Evolutionary conservation across 2,888 invertebrate genomes (phyloP), one percentile per base, ranked within the genome.

Genomic region (Tipula vernalis): DNA sequence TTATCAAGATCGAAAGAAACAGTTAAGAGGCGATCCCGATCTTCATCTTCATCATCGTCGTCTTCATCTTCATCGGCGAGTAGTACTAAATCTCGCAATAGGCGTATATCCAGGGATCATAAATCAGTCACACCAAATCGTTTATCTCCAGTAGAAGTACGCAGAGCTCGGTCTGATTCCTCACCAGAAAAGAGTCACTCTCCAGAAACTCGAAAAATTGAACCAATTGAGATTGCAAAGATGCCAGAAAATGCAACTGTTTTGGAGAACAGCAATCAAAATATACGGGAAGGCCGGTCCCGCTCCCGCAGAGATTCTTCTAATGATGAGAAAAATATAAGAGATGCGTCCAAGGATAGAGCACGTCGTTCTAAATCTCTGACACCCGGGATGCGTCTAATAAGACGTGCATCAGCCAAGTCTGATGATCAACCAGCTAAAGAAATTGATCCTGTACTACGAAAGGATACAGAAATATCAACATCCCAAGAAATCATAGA

Each of bases 111-210:
- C 5, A 57, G 57, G 36, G 86, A 86, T 15, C 41, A 42, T 51
- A 71, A 71, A 18, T 71, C 71, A 28, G 71, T 28, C 2, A 36
- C 86, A 10, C 83, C 71, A 42, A 41, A 39, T 28, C 41, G 3
- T 39, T 83, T 18, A 18, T 83, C 44, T 83, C 10, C 36, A 39
- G 39, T 15, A 5, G n/a, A 39, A n/a, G 36, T n/a, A 8, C 39
- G n/a, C 13, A 1, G 42, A 10, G 10, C 41, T 12, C 39, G 85
- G 88, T 88, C 88, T 87, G 89, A 41, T 87, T 89, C 89, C 88
- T 89, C 89, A 87, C 89, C 88, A 88, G 90, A 89, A 83, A 87
- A 87, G 85, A 86, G 85, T 44, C n/a, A 2, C 1, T 86, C 87
- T 18, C 44, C 18, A n/a, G 87, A 87, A 51, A 71, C 71, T 3